Evolutionary conservation across 2,113 vertebrate species (phyloP).

Genomic region (Suricata suricatta): DNA sequence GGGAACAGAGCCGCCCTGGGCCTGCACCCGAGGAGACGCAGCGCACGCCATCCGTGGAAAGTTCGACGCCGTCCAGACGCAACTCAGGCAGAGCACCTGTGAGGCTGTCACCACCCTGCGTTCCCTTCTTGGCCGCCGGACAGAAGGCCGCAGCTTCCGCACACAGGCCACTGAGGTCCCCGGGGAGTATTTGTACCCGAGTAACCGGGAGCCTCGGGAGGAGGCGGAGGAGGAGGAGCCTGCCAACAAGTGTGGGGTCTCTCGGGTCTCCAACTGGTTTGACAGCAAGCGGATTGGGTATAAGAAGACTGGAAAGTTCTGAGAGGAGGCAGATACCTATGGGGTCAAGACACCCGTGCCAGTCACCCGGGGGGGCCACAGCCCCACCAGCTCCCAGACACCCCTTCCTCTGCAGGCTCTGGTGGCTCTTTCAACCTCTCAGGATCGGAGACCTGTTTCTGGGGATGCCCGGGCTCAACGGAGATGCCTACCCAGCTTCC

Average conservation of each 20-base stretch:
- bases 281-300: conserved; percentile 96
- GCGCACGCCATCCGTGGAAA: conserved; percentile 95
- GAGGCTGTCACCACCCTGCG: conserved; percentile 95
- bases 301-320: conserved; percentile 96
- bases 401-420: conserved; percentile 89
- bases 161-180: conserved; percentile 94
- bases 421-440: conserved; percentile 93
- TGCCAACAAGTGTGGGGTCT: conserved; percentile 92
- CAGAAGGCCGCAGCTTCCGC: conserved; percentile 94
- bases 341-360: conserved; percentile 93
- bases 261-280: conserved; percentile 96
- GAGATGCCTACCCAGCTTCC: conserved; percentile 90
- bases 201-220: conserved; percentile 92
- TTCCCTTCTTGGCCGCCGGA: conserved; percentile 93
- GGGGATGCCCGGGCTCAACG: conserved; percentile 92
- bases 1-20: too few species aligned
- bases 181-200: conserved; percentile 96
- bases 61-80: conserved; percentile 95
- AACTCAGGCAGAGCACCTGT: conserved; percentile 93
- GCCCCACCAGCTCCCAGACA: conserved; percentile 90
- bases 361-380: conserved; percentile 86
- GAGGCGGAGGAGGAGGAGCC: conserved; percentile 95
- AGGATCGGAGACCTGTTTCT: conserved; percentile 93
- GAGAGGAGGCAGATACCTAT: conserved; percentile 95
- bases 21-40: conserved; percentile 91